A percentile compares a stretch with the other conserved stretches of the same genome.
Conservation (phyloP, 2,888 invertebrate species). For the Melanostoma mellinum region DNA sequence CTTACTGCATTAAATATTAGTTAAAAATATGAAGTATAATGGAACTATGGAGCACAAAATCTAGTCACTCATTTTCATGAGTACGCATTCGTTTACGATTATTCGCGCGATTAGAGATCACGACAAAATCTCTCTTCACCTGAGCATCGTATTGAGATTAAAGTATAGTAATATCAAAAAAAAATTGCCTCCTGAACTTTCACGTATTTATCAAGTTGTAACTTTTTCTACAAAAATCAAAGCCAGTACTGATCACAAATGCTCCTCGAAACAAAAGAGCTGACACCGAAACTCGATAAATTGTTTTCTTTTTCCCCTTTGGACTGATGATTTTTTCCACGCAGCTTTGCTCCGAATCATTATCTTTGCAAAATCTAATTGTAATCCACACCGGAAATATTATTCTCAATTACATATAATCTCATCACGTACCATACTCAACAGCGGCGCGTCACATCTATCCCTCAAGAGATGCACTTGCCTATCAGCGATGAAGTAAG, state of each 20-base stretch:
- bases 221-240: too few species aligned
- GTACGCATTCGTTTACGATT: too few species aligned
- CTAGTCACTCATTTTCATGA: too few species aligned
- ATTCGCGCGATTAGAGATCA: too few species aligned
- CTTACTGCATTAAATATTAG: too few species aligned
- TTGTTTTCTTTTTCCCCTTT: not conserved
- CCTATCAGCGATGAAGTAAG: slow-evolving; percentile 9
- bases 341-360: slow-evolving; percentile 1
- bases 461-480: slow-evolving; percentile 24
- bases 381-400: slow-evolving; percentile 67
- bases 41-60: too few species aligned
- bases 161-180: too few species aligned
- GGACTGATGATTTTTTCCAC: not conserved
- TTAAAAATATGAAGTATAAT: too few species aligned
- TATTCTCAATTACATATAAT: slow-evolving; percentile 59
- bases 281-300: slow-evolving; percentile 31
- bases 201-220: too few species aligned
- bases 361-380: slow-evolving; percentile 22
- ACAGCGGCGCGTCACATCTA: slow-evolving; percentile 44
- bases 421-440: slow-evolving; percentile 49
- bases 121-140: too few species aligned
- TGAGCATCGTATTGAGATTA: too few species aligned
- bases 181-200: too few species aligned
- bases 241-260: not conserved
- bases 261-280: slow-evolving; percentile 48